Evolutionary conservation across 2,888 invertebrate species (phyloP), one percentile per base, ranked within the genome.

Genomic region (Athripsodes cinereus): DNA sequence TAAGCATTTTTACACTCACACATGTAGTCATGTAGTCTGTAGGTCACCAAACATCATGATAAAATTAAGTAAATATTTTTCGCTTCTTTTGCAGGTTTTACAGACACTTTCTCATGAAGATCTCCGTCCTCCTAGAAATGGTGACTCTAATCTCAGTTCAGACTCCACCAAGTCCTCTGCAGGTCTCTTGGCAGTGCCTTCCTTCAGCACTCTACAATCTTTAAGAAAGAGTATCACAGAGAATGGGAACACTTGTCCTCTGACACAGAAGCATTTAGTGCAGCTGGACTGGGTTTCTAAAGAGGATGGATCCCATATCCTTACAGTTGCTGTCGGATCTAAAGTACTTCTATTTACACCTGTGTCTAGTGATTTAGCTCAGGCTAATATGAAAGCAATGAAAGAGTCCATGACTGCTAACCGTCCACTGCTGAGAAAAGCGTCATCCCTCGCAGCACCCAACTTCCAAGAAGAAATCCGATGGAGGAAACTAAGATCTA

Each of bases 241-340:
- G 72, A 91, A 92, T 70, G 94, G 93, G 2, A 94, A 93, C 71
- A 92, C 92, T 0, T 93, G 92, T 67, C 92, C 92, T 0, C 72
- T 94, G 35, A 92, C 92, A 0, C 94, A 94, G 70, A 94, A 94
- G 72, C 93, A 94, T 73, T 78, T 96, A 22, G 96, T 97, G 1
- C 96, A 96, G 69, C 76, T 98, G 40, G 99, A 99, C 75, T 99
- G 99, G 99, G 97, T 98, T 11, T 96, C 97, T 0, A 96, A 97
- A 66, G 99, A 99, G 73, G 98, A 99, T 71, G 99, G 99, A 1
- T 94, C 96, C 0, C 98, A 99, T 71, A 93, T 99, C 66, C 74
- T 99, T 40, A 98, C 99, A 0, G 96, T 99, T 0, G 96, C 93
- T 0, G 94, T 97, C 35, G 96, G 94, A 0, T 93, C 92, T 59